Base-by-base conservation (phyloP, 2,113 vertebrate species). In the Otus sunia region DNA sequence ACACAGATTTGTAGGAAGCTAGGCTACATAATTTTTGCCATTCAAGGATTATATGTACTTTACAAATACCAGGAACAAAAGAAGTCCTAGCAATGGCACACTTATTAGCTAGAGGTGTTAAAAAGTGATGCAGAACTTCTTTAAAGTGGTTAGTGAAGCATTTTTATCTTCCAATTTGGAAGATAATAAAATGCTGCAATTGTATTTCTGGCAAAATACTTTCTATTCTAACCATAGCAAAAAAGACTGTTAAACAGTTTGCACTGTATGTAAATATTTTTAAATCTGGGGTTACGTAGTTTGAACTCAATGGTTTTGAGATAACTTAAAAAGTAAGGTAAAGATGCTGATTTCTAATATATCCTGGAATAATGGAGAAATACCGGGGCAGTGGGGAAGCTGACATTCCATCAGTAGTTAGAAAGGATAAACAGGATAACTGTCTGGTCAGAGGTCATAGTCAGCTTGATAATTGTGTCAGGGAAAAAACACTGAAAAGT, bases 381-480 rank as follows among this genome's bases (percentile, higher is more conserved):
- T 52, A 95, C 43, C 32, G 71, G 21, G 29, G 30, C 30, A 84
- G 4, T 30, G 5, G 5, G 29, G 26, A 95, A 92, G 79, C 63
- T 80, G 58, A 86, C 89, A 91, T 75, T 80, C 59, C 55, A 84
- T 71, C 63, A 67, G 37, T 55, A 86, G 76, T 74, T 81, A 67
- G 50, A 80, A 94, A 86, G 47, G 32, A 83, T 63, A 94, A 95
- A 94, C 89, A 96, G 59, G 72, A 71, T 53, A 86, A 91, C 25
- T 37, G 9, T 30, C 37, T 50, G 75, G 76, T 80, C 79, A 90
- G 12, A 73, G 79, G 72, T 88, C 92, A 91, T 27, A 83, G 41
- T 37, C 69, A 79, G 50, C 41, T 81, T 94, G 72, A 91, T 59
- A 96, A 89, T 0, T 69, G 39, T 69, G 49, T 50, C 75, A 76